These are phyloP conservation scores for Furcula furcula DNA, from an alignment of 2,888 invertebrate genomes.

Conservation along the genomic window DNA sequence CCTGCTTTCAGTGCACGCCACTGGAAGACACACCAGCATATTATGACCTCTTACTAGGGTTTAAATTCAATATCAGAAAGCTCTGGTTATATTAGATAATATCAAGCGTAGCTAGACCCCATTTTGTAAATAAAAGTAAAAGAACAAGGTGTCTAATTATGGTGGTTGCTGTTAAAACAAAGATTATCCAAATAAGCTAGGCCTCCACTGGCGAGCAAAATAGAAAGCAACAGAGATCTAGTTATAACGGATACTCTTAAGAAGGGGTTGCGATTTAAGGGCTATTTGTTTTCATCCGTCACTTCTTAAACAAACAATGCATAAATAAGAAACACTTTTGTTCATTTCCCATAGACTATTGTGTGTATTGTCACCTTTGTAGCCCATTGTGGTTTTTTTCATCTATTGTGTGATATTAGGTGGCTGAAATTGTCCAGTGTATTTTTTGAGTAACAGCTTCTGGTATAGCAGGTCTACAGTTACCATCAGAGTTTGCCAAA, in stretches of 20 bases:
- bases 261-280: slow-evolving; percentile 62
- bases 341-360: slow-evolving; percentile 67
- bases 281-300: slow-evolving; percentile 76
- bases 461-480: no score
- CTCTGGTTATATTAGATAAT: slow-evolving; percentile 6
- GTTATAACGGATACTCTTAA: slow-evolving; percentile 34
- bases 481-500: no score
- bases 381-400: slow-evolving; percentile 53
- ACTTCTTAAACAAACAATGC: slow-evolving; percentile 78
- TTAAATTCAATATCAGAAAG: slow-evolving; percentile 3
- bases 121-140: not conserved
- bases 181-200: slow-evolving; percentile 14
- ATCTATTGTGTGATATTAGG: slow-evolving; percentile 42
- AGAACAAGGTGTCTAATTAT: slow-evolving; percentile 10
- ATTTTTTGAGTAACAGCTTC: slow-evolving; percentile 13
- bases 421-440: slow-evolving; percentile 53
- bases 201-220: slow-evolving; percentile 8
- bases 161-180: slow-evolving; percentile 4
- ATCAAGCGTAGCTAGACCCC: not conserved
- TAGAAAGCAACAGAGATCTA: slow-evolving; percentile 18
- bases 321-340: slow-evolving; percentile 70
- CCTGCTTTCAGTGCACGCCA: no score
- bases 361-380: slow-evolving; percentile 73
- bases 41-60: slow-evolving; percentile 4
- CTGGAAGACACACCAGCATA: slow-evolving; percentile 21